These are phyloP conservation scores for Germaria angustata DNA, from an alignment of 2,888 invertebrate genomes.

Conservation along the genomic window DNA sequence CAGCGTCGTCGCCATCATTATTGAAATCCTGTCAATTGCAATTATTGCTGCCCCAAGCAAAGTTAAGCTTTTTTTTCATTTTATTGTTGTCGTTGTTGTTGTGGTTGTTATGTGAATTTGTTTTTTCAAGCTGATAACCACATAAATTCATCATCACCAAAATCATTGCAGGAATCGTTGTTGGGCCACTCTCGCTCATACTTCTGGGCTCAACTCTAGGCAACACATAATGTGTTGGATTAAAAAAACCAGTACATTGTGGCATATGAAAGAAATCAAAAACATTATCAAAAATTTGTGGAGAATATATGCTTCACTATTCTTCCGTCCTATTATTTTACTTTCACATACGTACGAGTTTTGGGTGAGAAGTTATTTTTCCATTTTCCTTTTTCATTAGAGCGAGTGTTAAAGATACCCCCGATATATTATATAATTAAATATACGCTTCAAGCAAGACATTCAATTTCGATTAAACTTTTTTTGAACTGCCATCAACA, in stretches of 20 bases:
- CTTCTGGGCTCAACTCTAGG: constrained; percentile 27
- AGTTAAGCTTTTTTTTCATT: constrained; percentile 59
- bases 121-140: constrained; percentile 58
- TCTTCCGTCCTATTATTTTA: background rate
- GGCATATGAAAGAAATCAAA: constrained; percentile 9
- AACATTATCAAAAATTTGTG: background rate
- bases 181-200: background rate
- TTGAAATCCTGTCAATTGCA: constrained; percentile 76
- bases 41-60: constrained; percentile 73
- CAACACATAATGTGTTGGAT: constrained; percentile 32
- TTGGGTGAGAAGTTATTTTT: background rate
- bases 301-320: background rate
- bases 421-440: constrained; percentile 48
- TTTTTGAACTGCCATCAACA: constrained; percentile 65
- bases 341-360: background rate
- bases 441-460: constrained; percentile 39
- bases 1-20: constrained; percentile 27
- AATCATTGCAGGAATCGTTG: background rate
- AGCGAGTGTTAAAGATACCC: constrained; percentile 32
- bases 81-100: constrained; percentile 30
- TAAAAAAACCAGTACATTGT: background rate
- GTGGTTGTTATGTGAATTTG: constrained; percentile 36
- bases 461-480: constrained; percentile 12
- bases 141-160: constrained; percentile 63
- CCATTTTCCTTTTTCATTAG: constrained; percentile 7